Percentiles rank a stretch among this genome's conserved stretches.
These are phyloP conservation scores for Tragulus kanchil DNA, from an alignment of 2,113 vertebrate species.

Conservation along the genomic window DNA sequence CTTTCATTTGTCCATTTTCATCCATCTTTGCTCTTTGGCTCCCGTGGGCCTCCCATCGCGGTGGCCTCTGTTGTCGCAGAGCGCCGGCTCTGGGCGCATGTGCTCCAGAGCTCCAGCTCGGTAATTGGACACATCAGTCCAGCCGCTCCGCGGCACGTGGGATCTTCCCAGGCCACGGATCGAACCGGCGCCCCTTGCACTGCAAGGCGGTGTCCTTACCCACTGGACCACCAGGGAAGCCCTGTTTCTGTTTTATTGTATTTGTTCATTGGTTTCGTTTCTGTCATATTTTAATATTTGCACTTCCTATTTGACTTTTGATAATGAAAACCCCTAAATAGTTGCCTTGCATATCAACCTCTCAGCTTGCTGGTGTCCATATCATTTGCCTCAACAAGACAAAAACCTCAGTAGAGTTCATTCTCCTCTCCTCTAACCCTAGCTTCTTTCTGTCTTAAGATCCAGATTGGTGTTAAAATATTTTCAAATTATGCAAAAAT, in stretches of 20 bases:
- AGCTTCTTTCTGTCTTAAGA: neutral
- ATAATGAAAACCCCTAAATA: neutral
- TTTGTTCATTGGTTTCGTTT: neutral
- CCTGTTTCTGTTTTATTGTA: neutral
- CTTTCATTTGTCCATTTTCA: too few relatives aligned
- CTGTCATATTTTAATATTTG: neutral
- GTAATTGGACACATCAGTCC: too few relatives aligned
- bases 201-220: too few relatives aligned
- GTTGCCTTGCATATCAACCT: neutral
- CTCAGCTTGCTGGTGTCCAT: neutral
- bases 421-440: neutral
- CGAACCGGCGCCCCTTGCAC: too few relatives aligned
- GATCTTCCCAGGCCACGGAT: too few relatives aligned
- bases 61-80: too few relatives aligned
- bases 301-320: neutral
- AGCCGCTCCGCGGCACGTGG: too few relatives aligned
- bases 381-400: neutral
- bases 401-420: neutral
- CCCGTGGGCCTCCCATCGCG: too few relatives aligned
- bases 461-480: neutral
- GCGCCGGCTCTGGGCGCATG: too few relatives aligned
- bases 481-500: slow-evolving; percentile 8
- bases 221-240: too few relatives aligned
- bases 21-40: too few relatives aligned
- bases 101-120: too few relatives aligned